These are phyloP conservation scores for Panthera tigris DNA, from an alignment of 2,113 vertebrate genomes.

Conservation along the genomic window DNA sequence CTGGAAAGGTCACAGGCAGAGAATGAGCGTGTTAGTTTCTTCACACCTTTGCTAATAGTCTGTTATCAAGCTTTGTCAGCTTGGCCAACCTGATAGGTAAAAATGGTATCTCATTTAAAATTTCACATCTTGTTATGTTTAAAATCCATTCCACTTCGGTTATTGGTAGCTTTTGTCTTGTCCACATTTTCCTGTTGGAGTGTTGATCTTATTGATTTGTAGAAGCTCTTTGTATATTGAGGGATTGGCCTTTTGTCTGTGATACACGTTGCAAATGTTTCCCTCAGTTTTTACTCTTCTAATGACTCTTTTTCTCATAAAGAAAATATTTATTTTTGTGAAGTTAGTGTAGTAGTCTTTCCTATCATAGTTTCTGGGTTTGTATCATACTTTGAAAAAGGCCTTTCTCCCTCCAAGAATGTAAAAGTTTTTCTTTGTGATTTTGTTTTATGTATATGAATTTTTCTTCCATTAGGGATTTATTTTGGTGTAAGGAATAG, in stretches of 20 bases:
- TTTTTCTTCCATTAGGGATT: background rate
- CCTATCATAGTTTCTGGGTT: background rate
- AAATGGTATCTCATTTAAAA: slow-evolving; percentile 41
- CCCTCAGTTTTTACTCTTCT: background rate
- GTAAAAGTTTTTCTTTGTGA: background rate
- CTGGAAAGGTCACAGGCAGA: slow-evolving; percentile 32
- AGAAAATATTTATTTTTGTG: background rate
- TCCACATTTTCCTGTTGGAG: background rate
- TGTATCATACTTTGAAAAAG: background rate
- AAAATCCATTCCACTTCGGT: slow-evolving; percentile 42
- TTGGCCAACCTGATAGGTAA: slow-evolving; percentile 48
- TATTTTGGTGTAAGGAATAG: background rate
- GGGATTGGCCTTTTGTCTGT: background rate
- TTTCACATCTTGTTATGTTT: slow-evolving; percentile 37
- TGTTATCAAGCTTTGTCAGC: slow-evolving; percentile 53
- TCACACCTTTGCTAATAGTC: background rate
- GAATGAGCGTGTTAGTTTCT: slow-evolving; percentile 3
- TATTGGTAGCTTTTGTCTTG: slow-evolving; percentile 28
- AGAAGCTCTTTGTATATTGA: slow-evolving; percentile 48
- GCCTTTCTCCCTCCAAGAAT: background rate
- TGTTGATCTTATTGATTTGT: slow-evolving; percentile 38
- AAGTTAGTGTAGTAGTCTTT: background rate
- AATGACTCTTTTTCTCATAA: background rate
- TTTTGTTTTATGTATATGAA: background rate
- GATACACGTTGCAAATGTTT: background rate